These are phyloP conservation scores for Mastomys coucha DNA, from an alignment of 2,113 vertebrate species.

Conservation along the genomic window DNA sequence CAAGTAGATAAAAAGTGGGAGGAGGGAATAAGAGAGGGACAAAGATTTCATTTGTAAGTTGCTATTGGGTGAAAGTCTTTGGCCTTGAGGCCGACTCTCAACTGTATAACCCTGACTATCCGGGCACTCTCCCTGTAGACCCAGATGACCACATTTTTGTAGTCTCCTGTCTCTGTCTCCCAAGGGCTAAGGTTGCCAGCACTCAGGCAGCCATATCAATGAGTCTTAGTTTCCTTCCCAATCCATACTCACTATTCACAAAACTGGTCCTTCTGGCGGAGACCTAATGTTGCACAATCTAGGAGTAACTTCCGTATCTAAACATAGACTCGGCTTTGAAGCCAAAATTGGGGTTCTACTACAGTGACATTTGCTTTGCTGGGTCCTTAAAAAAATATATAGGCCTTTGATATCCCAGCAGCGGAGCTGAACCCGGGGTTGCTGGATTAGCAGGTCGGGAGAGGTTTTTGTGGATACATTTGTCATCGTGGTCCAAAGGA, in stretches of 20 bases:
- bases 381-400: neutral
- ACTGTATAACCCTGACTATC: neutral
- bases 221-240: neutral
- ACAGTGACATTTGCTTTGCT: conserved; percentile 3
- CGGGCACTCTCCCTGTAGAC: neutral
- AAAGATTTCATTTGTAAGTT: neutral
- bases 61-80: neutral
- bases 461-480: neutral
- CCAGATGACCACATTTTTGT: neutral
- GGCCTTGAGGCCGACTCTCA: neutral
- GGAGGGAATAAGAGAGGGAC: neutral
- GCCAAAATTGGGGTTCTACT: conserved; percentile 1
- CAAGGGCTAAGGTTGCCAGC: neutral
- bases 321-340: neutral
- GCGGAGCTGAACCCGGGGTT: neutral
- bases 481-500: neutral
- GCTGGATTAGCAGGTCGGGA: neutral
- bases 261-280: neutral
- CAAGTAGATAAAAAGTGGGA: neutral
- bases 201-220: neutral
- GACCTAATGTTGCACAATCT: neutral
- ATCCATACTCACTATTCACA: neutral
- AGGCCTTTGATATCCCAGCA: neutral
- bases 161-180: neutral
- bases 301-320: neutral